Base-by-base conservation (phyloP, 2,888 invertebrate species). In the Podabrus alpinus region DNA sequence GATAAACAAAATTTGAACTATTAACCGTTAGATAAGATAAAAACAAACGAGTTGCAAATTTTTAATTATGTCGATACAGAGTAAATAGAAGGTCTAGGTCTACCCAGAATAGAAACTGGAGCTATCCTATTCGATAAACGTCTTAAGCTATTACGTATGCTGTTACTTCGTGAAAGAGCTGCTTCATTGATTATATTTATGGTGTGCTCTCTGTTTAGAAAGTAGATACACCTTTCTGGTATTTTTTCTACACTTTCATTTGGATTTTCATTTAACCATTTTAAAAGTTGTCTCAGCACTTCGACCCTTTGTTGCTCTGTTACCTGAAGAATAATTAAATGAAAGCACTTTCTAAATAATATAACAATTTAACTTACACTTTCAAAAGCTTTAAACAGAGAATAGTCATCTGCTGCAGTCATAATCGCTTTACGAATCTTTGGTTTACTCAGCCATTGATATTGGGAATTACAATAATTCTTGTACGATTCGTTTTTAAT, bases 341-440 rank as follows among this genome's bases (percentile, higher is more conserved):
- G 7, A 45, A 16, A 13, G 67, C 67, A 59, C 10, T 77, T 70
- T 79, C 90, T 91, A 82, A 92, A 93, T 15, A 93, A 83, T 66
- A 74, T 73, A n/a, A n/a, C n/a, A 70, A 24, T 66, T 59, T 19
- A 64, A 66, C 64, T 72, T 81, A 86, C 86, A 79, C 83, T 84
- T 15, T 69, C 79, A 24, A 85, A 75, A 59, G 80, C 82, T 71
- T 82, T 82, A 15, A 84, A 78, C 21, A 86, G 82, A 79, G 81
- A 79, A 71, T 81, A 82, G 74, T 86, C 86, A 71, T 86, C 84
- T 61, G 79, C 83, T 9, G 82, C 80, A 1, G 83, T 83, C 79
- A 86, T 81, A 80, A 82, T 83, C 16, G 81, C 75, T 13, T 82
- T 77, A 5, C 82, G 77, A n/a, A 78, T 76, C 66, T 77, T 82